A percentile compares a stretch with the other conserved stretches of the same genome.
phyloP scores from a whole-genome alignment of 1,140 invertebrate genomes.

The Conus betulinus region DNA sequence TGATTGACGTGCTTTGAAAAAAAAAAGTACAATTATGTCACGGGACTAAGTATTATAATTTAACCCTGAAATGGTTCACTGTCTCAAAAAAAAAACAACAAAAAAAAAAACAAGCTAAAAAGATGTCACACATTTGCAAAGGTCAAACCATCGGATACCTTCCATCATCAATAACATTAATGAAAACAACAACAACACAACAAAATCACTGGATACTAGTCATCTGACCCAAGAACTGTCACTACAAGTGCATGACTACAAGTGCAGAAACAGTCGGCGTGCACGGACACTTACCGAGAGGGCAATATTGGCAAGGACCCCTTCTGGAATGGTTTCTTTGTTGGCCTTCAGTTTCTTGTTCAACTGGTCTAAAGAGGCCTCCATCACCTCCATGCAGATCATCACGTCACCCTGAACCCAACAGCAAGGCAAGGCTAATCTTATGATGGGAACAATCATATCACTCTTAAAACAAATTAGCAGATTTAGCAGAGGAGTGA shows the following conservation, averaged over 20 bases:
- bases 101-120: too few species aligned
- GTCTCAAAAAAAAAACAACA: too few species aligned
- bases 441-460: neutral
- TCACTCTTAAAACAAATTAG: neutral
- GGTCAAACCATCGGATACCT: too few species aligned
- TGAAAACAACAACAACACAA: too few species aligned
- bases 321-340: conserved; percentile 78
- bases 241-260: neutral
- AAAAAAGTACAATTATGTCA: too few species aligned
- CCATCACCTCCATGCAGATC: conserved; percentile 99
- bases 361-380: conserved; percentile 99
- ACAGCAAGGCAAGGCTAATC: neutral
- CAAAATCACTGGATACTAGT: too few species aligned
- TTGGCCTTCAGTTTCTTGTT: conserved; percentile 96
- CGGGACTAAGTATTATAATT: too few species aligned
- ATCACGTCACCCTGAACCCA: conserved; percentile 91
- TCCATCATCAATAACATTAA: too few species aligned
- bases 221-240: neutral
- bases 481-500: neutral
- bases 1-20: too few species aligned
- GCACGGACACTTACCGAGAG: conserved; percentile 82
- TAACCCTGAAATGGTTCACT: too few species aligned
- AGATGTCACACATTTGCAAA: too few species aligned
- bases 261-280: too few species aligned
- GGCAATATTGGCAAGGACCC: conserved; percentile 86